phyloP scores from a whole-genome alignment of 2,113 vertebrate genomes.

The Gavialis gangeticus region DNA sequence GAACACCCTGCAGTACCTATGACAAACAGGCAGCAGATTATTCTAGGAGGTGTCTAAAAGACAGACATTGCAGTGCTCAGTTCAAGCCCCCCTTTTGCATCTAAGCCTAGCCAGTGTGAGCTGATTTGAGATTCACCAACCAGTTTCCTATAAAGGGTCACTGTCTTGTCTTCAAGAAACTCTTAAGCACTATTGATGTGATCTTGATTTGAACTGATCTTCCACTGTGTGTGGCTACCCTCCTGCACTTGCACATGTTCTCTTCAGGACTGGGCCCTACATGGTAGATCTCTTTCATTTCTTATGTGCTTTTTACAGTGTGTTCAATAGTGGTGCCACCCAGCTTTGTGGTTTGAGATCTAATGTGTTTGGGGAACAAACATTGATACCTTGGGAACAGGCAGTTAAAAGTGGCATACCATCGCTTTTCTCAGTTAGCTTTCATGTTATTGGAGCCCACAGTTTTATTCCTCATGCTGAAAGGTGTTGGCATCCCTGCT shows the following conservation, averaged over 20 bases:
- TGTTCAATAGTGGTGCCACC: neutral
- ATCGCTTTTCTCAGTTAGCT: neutral
- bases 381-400: neutral
- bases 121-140: neutral
- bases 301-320: neutral
- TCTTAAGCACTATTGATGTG: neutral
- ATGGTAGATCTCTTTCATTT: neutral
- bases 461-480: neutral
- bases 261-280: neutral
- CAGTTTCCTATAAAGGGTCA: neutral
- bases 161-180: neutral
- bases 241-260: neutral
- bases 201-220: neutral
- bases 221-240: neutral
- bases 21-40: neutral
- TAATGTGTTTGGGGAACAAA: neutral
- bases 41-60: too few species aligned
- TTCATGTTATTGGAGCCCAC: neutral
- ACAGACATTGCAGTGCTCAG: too few species aligned
- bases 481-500: neutral
- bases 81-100: neutral
- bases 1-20: neutral
- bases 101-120: neutral
- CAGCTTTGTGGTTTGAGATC: neutral
- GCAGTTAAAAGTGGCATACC: neutral